phyloP scores from a whole-genome alignment of 2,888 invertebrate species.

The Eustalomyia histrio region DNA sequence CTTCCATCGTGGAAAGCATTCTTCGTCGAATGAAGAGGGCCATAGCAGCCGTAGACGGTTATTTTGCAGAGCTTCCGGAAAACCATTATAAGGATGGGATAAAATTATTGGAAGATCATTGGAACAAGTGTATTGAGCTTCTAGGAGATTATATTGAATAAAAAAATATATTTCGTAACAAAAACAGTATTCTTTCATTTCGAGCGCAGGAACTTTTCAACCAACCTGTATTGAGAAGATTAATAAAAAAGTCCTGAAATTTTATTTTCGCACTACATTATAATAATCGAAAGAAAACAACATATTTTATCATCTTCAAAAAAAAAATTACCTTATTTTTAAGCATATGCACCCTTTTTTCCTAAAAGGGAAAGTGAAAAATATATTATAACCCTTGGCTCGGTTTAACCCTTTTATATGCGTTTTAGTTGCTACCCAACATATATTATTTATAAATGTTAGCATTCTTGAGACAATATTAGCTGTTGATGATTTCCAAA shows the following conservation, averaged over 20 bases:
- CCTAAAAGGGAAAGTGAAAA: background rate
- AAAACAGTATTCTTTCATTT: too few species aligned
- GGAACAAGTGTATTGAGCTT: too few species aligned
- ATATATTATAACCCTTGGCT: background rate
- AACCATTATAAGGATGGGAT: too few species aligned
- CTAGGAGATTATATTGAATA: too few species aligned
- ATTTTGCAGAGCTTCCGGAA: too few species aligned
- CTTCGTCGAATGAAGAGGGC: too few species aligned
- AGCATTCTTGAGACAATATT: background rate
- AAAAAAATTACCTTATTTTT: slow-evolving; percentile 1
- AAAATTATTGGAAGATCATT: too few species aligned
- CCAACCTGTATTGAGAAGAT: too few species aligned
- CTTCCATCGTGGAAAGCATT: too few species aligned
- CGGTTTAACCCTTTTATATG: background rate
- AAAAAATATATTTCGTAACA: too few species aligned
- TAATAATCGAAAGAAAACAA: slow-evolving; percentile 65
- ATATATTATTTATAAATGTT: background rate
- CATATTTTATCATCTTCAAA: background rate
- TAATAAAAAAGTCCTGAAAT: background rate
- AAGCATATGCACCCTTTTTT: slow-evolving; percentile 61
- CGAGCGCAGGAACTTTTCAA: too few species aligned
- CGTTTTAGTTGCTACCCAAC: background rate
- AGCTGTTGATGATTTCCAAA: slow-evolving; percentile 6
- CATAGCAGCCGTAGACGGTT: too few species aligned
- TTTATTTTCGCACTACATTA: slow-evolving; percentile 59